These are phyloP conservation scores for Choristoneura rosaceana DNA, from an alignment of 2,888 invertebrate genomes.

Conservation along the genomic window DNA sequence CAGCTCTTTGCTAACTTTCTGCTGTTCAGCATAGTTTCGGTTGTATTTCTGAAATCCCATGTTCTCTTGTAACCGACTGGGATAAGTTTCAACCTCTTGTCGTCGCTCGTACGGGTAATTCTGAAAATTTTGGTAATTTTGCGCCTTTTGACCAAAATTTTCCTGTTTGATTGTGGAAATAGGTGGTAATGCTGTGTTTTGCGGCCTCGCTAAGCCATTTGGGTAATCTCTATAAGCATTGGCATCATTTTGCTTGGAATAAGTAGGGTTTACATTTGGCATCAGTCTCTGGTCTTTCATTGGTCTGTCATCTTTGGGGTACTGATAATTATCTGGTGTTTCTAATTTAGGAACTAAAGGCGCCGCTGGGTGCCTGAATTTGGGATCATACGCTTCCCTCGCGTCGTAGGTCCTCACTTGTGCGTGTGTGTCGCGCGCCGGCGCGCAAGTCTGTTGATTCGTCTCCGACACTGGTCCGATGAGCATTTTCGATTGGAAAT, in stretches of 20 bases:
- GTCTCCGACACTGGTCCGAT: slow-evolving; percentile 84
- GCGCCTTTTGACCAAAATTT: slow-evolving; percentile 71
- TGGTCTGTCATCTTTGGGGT: slow-evolving; percentile 71
- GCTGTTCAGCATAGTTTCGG: slow-evolving; percentile 60
- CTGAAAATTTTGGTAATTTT: slow-evolving; percentile 70
- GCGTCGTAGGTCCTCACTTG: slow-evolving; percentile 76
- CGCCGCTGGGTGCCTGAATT: slow-evolving; percentile 75
- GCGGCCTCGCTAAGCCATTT: slow-evolving; percentile 62
- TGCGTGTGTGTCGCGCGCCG: slow-evolving; percentile 71
- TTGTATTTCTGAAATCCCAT: slow-evolving; percentile 77
- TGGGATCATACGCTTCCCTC: slow-evolving; percentile 71
- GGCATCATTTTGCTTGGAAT: slow-evolving; percentile 62
- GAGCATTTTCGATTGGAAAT: slow-evolving; percentile 84
- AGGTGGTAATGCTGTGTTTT: slow-evolving; percentile 74
- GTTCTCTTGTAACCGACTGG: slow-evolving; percentile 66
- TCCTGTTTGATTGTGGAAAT: slow-evolving; percentile 84
- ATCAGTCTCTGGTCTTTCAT: slow-evolving; percentile 66
- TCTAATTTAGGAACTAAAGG: slow-evolving; percentile 81
- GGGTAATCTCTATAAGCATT: slow-evolving; percentile 68
- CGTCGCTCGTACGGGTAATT: slow-evolving; percentile 68
- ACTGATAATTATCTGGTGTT: slow-evolving; percentile 76
- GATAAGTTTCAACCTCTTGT: slow-evolving; percentile 62
- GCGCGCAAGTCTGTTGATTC: slow-evolving; percentile 77
- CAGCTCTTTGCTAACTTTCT: slow-evolving; percentile 60
- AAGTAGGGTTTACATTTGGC: slow-evolving; percentile 57